phyloP scores from a whole-genome alignment of 2,113 vertebrate species.

The Rana temporaria region DNA sequence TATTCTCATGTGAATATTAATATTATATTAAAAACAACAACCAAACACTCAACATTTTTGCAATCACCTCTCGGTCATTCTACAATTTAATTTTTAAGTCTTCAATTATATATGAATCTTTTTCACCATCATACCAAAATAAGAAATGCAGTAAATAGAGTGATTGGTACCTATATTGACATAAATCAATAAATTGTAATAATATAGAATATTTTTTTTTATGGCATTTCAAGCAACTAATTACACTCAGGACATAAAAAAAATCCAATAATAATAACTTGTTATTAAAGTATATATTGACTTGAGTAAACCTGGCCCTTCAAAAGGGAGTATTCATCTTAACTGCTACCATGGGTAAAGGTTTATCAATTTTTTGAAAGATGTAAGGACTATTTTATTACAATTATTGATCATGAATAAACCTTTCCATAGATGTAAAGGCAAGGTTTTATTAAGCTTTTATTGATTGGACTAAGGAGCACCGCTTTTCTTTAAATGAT shows the following conservation, averaged over 20 bases:
- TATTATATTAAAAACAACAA: too few relatives aligned
- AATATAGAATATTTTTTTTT: too few relatives aligned
- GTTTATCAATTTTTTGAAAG: constrained; percentile 21
- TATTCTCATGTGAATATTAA: too few relatives aligned
- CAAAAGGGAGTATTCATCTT: not conserved
- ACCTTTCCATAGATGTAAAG: constrained; percentile 28
- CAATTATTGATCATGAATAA: constrained; percentile 50
- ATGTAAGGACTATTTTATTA: constrained; percentile 43
- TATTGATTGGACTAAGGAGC: constrained; percentile 25
- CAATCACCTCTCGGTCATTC: too few relatives aligned
- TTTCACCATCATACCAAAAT: too few relatives aligned
- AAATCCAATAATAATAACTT: not conserved
- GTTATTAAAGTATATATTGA: constrained; percentile 18
- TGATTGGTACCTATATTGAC: too few relatives aligned
- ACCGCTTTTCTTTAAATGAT: not conserved
- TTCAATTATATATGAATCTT: too few relatives aligned
- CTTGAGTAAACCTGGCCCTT: not conserved
- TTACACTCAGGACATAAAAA: not conserved
- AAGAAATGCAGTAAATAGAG: too few relatives aligned
- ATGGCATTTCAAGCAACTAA: too few relatives aligned
- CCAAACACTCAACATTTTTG: too few relatives aligned
- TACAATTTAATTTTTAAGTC: too few relatives aligned
- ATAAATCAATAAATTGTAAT: too few relatives aligned
- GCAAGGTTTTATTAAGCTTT: constrained; percentile 38
- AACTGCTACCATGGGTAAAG: not conserved